Conservation (phyloP, 2,113 vertebrate genomes). For the Bujurquina vittata region DNA sequence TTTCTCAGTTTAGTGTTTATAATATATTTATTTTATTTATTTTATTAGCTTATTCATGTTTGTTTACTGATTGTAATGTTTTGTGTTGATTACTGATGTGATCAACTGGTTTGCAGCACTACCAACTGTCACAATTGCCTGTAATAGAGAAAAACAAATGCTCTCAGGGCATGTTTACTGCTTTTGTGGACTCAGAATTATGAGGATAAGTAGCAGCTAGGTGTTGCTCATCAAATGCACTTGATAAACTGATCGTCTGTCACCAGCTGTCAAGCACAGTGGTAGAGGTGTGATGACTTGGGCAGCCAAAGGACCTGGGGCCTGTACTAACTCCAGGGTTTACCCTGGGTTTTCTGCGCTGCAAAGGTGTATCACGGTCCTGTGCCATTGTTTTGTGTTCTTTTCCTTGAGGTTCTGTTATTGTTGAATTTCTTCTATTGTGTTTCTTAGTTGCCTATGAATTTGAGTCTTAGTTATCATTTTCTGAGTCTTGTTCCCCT, state of each 20-base stretch:
- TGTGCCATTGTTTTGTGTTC: too few species aligned
- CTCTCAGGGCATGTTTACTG: not conserved
- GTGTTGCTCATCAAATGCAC: not conserved
- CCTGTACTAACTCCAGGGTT: too few species aligned
- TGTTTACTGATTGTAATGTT: not conserved
- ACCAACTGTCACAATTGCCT: not conserved
- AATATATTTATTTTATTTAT: conserved; percentile 10
- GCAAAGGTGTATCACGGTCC: too few species aligned
- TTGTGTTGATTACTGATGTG: not conserved
- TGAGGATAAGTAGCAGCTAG: not conserved
- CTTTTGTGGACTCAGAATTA: not conserved
- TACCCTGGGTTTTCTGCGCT: too few species aligned
- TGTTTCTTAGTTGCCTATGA: too few species aligned
- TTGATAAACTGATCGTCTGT: not conserved
- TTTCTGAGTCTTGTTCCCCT: too few species aligned
- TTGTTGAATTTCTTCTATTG: too few species aligned
- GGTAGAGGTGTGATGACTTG: too few species aligned
- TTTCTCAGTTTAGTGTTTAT: not conserved
- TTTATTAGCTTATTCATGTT: not conserved
- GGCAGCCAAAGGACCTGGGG: too few species aligned
- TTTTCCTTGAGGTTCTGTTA: too few species aligned
- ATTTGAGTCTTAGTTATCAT: too few species aligned
- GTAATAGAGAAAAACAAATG: not conserved
- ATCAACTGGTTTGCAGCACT: not conserved
- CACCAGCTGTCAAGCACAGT: too few species aligned